A percentile compares a stretch with the other conserved stretches of the same genome.
Conservation (phyloP, 1,140 invertebrate species). For the Papilio machaon region DNA sequence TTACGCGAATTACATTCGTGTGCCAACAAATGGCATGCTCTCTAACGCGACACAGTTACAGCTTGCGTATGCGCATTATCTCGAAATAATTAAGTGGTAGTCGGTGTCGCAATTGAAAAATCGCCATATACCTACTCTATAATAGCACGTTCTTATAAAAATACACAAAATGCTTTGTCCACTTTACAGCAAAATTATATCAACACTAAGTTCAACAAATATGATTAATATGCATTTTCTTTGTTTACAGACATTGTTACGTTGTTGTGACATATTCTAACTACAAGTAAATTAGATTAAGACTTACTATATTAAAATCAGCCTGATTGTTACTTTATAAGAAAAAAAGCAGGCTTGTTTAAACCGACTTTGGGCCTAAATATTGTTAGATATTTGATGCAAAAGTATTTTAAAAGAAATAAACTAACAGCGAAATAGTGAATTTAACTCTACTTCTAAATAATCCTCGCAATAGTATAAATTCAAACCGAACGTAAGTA, state of each 20-base stretch:
- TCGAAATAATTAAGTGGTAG: conserved; percentile 62
- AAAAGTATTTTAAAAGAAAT: too few relatives aligned
- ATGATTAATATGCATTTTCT: neutral
- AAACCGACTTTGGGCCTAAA: too few relatives aligned
- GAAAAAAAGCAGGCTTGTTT: too few relatives aligned
- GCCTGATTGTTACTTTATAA: neutral
- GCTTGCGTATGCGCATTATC: conserved; percentile 65
- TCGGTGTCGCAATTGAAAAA: conserved; percentile 60
- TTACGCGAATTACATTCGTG: conserved; percentile 62
- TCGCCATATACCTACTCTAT: conserved; percentile 43
- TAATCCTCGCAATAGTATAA: too few relatives aligned
- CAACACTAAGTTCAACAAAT: neutral
- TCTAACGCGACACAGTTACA: conserved; percentile 57
- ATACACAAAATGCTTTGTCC: neutral
- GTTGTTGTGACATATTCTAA: neutral
- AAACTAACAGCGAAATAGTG: too few relatives aligned
- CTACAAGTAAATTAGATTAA: neutral
- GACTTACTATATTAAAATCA: neutral
- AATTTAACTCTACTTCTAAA: too few relatives aligned
- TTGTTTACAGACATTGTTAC: neutral
- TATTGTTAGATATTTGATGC: too few relatives aligned
- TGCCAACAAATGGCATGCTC: conserved; percentile 52
- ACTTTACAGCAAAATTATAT: neutral
- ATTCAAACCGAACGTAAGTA: too few relatives aligned
- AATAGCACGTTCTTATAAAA: conserved; percentile 10